A percentile compares a stretch with the other conserved stretches of the same genome.
Conservation (phyloP, 2,797 vertebrate species). For the Lateolabrax maculatus region DNA sequence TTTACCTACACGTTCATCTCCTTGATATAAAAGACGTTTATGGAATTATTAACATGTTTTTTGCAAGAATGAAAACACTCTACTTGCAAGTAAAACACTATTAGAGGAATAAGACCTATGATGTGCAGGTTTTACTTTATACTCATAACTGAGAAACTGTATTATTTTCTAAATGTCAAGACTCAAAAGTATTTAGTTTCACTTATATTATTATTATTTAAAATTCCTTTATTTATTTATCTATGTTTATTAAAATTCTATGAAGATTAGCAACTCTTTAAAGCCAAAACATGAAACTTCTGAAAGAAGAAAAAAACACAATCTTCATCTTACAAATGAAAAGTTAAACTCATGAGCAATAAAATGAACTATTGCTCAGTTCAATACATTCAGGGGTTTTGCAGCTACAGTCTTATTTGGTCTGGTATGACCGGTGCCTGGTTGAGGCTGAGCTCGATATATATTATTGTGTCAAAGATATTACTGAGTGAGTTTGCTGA, state of each 20-base stretch:
- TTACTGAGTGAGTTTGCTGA: not conserved
- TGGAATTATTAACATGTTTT: slow-evolving; percentile 7
- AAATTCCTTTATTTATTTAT: too few relatives aligned
- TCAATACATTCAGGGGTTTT: not conserved
- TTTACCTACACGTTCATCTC: slow-evolving; percentile 60
- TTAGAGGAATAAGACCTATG: not conserved
- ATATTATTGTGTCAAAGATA: not conserved
- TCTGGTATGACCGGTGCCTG: not conserved
- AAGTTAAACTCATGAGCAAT: not conserved
- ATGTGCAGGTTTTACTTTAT: not conserved
- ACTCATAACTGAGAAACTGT: too few relatives aligned
- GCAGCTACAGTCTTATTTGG: not conserved
- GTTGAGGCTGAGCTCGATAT: not conserved
- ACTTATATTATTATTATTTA: too few relatives aligned
- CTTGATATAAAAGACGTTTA: not conserved
- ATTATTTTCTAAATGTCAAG: not conserved
- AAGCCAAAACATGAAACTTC: not conserved
- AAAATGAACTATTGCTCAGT: not conserved
- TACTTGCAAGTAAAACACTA: slow-evolving; percentile 14
- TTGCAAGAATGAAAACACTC: slow-evolving; percentile 28
- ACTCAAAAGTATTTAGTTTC: not conserved
- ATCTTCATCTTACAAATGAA: not conserved
- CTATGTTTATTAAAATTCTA: not conserved
- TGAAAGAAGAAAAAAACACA: too few relatives aligned
- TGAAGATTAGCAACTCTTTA: not conserved